phyloP scores from a whole-genome alignment of 2,797 vertebrate species.

The Spinibarbus caldwelli region DNA sequence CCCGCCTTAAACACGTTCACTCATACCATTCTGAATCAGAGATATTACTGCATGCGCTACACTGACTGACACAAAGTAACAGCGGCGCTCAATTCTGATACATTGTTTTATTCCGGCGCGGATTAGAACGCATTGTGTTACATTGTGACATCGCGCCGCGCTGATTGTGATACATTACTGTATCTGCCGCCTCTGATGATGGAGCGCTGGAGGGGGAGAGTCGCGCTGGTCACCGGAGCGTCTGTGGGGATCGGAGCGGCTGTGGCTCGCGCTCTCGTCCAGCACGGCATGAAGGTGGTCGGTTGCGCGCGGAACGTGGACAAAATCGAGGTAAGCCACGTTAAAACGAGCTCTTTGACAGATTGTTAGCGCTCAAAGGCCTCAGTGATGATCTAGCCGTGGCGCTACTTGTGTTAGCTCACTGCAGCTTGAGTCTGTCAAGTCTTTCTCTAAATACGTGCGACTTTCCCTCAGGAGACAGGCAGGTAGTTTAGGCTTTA shows the following conservation, averaged over 20 bases:
- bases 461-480: not conserved
- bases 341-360: not conserved
- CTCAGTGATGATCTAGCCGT: not conserved
- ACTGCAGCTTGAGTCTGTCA: too few species aligned
- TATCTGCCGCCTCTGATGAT: slow-evolving; percentile 66
- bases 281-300: slow-evolving; percentile 93
- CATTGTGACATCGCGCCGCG: not conserved
- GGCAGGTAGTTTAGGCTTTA: not conserved
- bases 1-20: slow-evolving; percentile 43
- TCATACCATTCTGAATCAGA: not conserved
- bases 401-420: slow-evolving; percentile 24
- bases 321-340: slow-evolving; percentile 87
- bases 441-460: not conserved
- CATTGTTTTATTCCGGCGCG: not conserved
- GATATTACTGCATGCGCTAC: not conserved
- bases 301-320: slow-evolving; percentile 92
- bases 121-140: not conserved
- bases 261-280: slow-evolving; percentile 89
- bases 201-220: slow-evolving; percentile 93
- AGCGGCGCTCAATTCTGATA: not conserved
- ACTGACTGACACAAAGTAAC: slow-evolving; percentile 16
- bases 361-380: not conserved
- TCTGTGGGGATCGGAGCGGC: slow-evolving; percentile 94
- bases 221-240: slow-evolving; percentile 93
- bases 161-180: not conserved